Evolutionary conservation across 2,888 invertebrate species (phyloP), one percentile per base, ranked within the genome.

Genomic region (Leptogaster cylindrica): DNA sequence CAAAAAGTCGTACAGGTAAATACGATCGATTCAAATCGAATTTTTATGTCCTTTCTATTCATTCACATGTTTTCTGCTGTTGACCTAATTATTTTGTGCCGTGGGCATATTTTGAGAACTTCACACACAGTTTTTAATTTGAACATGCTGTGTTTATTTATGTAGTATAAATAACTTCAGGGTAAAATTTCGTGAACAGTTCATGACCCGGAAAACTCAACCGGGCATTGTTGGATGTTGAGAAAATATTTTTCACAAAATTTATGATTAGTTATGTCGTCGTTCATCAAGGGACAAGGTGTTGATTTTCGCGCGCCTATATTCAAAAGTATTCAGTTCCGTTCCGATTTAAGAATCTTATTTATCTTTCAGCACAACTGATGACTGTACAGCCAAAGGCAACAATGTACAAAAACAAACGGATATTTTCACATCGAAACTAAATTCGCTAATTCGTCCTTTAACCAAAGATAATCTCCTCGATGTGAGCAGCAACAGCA

Each of bases 331-430:
- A n/a, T n/a, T n/a, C n/a, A n/a, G n/a, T n/a, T n/a, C n/a, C n/a
- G n/a, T n/a, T n/a, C n/a, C n/a, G n/a, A n/a, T n/a, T n/a, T n/a
- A n/a, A n/a, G 16, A 66, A 61, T 27, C 5, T 18, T 16, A 61
- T 52, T 48, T n/a, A 7, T 33, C 3, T 10, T 83, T 83, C 8
- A 87, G 87, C 75, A 85, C 86, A 31, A 83, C 84, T 14, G 85
- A 86, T 74, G 86, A 87, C 73, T 83, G 85, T 71, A 78, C 81
- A 48, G 79, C 80, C 65, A 85, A 84, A 74, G 87, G 87, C 75
- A 86, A 89, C 27, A 66, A 73, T 71, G 70, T 73, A 50, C 64
- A 27, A 50, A 70, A 75, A 74, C 70, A 77, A 74, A 74, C 78
- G 2, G 81, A 80, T 69, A 73, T 79, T n/a, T 78, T 80, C 66